These are phyloP conservation scores for Caretta caretta DNA, from an alignment of 2,113 vertebrate genomes.

Conservation along the genomic window DNA sequence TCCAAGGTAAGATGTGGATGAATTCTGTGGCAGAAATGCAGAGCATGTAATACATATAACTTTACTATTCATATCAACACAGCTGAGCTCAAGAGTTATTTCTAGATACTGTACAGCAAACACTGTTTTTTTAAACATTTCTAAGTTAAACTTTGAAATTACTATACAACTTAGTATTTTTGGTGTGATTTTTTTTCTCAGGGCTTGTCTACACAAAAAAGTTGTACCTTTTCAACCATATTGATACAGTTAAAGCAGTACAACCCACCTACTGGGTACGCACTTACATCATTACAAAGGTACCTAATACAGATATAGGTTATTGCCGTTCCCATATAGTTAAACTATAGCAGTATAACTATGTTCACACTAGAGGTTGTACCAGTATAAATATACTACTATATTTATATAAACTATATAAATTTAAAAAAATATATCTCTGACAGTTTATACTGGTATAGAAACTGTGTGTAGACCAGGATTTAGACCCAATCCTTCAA, in stretches of 20 bases:
- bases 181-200: neutral
- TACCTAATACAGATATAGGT: neutral
- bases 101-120: neutral
- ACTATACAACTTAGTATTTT: neutral
- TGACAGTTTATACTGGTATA: neutral
- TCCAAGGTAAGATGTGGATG: neutral
- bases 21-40: neutral
- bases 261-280: neutral
- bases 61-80: neutral
- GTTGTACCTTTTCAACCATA: neutral
- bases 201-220: neutral
- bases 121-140: neutral
- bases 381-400: neutral
- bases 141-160: neutral
- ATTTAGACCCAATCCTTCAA: neutral
- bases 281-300: neutral
- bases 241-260: neutral
- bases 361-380: neutral
- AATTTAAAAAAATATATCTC: neutral
- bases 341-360: neutral
- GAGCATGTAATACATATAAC: neutral
- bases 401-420: accelerated
- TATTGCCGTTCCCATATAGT: neutral
- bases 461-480: neutral
- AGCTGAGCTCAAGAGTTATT: neutral